phyloP scores from a whole-genome alignment of 2,888 invertebrate genomes.

The Girardia tigrina region DNA sequence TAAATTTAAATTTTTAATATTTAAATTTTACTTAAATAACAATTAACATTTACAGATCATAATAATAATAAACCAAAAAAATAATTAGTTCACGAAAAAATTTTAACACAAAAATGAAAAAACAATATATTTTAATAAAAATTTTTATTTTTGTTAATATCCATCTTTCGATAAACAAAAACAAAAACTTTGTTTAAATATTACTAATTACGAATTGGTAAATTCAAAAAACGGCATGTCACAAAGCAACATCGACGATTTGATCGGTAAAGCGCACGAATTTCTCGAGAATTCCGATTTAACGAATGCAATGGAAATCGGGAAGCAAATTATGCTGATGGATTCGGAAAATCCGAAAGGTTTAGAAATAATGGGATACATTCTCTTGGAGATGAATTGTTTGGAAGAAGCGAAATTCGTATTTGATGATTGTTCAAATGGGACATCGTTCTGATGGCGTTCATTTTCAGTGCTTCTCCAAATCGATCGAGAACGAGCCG shows the following conservation, averaged over 20 bases:
- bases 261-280: constrained; percentile 7
- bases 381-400: neutral
- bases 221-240: too few species aligned
- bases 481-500: neutral
- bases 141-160: too few species aligned
- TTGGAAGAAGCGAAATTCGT: neutral
- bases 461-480: neutral
- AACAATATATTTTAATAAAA: too few species aligned
- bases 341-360: neutral
- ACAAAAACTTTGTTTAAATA: too few species aligned
- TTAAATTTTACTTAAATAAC: too few species aligned
- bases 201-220: too few species aligned
- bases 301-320: neutral
- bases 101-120: too few species aligned
- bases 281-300: neutral
- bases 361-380: neutral
- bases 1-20: too few species aligned
- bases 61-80: too few species aligned
- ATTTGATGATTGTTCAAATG: neutral
- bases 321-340: neutral
- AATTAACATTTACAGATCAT: too few species aligned
- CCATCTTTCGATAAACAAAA: too few species aligned
- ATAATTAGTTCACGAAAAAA: too few species aligned
- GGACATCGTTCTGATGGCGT: neutral
- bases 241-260: neutral